phyloP scores from a whole-genome alignment of 2,113 vertebrate genomes.

The Smithornis capensis region DNA sequence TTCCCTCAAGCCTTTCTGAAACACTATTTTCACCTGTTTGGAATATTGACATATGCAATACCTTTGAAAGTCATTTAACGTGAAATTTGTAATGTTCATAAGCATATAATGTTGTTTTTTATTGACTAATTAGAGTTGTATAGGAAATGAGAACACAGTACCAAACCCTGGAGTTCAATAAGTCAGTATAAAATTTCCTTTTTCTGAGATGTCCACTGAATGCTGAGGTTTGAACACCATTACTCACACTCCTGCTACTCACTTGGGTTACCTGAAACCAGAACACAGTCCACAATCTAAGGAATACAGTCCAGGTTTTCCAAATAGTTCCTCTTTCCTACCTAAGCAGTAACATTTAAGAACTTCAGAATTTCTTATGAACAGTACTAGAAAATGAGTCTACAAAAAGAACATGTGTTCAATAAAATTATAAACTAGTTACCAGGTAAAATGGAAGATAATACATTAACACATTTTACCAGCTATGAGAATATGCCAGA shows the following conservation, averaged over 20 bases:
- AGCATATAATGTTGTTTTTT: background rate
- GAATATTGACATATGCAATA: background rate
- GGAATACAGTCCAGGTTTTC: background rate
- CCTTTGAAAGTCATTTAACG: background rate
- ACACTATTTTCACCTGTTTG: background rate
- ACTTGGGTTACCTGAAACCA: background rate
- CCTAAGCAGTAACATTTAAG: background rate
- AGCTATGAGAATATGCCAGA: background rate
- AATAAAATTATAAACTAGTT: background rate
- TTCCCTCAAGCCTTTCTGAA: background rate
- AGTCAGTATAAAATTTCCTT: background rate
- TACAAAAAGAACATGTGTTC: background rate
- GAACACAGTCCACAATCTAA: background rate
- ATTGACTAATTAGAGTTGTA: background rate
- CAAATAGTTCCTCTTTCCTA: background rate
- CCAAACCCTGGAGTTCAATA: background rate
- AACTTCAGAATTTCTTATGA: background rate
- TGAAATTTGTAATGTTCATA: background rate
- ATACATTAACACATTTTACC: background rate
- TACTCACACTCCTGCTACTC: background rate
- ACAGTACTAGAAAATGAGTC: background rate
- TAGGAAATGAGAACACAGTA: background rate
- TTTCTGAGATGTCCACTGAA: background rate
- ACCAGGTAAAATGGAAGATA: background rate
- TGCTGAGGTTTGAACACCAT: background rate